Evolutionary conservation across 2,888 invertebrate genomes (phyloP), one percentile per base, ranked within the genome.

Genomic region (Athalia cordata): DNA sequence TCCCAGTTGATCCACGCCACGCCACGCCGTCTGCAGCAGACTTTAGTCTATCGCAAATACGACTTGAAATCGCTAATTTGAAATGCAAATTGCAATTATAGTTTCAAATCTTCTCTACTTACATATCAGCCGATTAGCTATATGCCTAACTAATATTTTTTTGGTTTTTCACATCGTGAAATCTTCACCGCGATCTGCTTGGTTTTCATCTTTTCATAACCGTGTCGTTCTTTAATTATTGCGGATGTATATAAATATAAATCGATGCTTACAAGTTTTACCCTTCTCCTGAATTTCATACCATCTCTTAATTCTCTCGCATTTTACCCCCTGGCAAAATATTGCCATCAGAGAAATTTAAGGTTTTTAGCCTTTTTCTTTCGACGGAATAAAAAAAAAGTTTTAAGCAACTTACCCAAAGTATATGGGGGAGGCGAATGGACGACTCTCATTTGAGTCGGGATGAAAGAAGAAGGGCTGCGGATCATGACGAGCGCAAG

Each of bases 31-130:
- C 79, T 81, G 82, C 81, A 82, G 75, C 81, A 80, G 7, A 80
- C 66, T 80, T 80, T 11, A 52, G 11, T 68, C 52, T 0, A n/a
- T 77, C 81, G 83, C 82, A 29, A 29, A 81, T 82, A 81, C 81
- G 81, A 80, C 84, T 84, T 80, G 84, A 84, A 84, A 86, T 85
- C 84, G 29, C 29, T 82, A 81, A 85, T 84, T 84, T 83, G 78
- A 81, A 81, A 47, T 45, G 45, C 4, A 72, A 47, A 59, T 72
- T 8, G 15, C n/a, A 72, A 72, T 57, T n/a, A 57, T n/a, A 57
- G 4, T 55, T 55, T 55, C 55, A 5, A n/a, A 5, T 11, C 55
- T 4, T 9, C 9, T 55, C 9, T 55, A 0, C 0, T 0, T 1
- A 7, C n/a, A 6, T 55, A 9, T 7, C 55, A 7, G 55, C 7